Base-by-base conservation (phyloP, 2,888 invertebrate genomes). In the Julus scandinavius region DNA sequence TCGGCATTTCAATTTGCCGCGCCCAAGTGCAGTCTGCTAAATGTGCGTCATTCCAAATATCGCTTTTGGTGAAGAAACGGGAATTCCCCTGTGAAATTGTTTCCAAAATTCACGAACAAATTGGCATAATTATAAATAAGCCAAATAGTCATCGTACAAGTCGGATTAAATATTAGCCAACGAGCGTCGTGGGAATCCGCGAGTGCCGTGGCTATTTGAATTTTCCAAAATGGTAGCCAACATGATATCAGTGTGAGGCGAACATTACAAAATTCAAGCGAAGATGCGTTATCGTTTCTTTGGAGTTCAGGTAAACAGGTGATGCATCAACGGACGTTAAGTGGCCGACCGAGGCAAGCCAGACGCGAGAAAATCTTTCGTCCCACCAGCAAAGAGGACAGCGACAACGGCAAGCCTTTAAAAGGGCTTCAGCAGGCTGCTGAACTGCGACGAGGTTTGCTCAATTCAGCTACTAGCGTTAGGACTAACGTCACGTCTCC, bases 281-380 rank as follows among this genome's bases (percentile, higher is more conserved):
- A 85, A 85, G 45, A 85, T 85, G 85, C 45, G 85, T 40, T 85
- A 85, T 85, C 85, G 17, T 85, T 45, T 45, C 40, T 45, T 40
- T 1, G 85, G 45, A 17, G 45, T 40, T 85, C 85, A 85, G 85
- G 85, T 86, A 38, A 50, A 49, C 49, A 84, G 63, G 87, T 87
- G 86, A 88, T 88, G 88, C 88, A 88, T 88, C 88, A 88, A 88
- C 86, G 88, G 58, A 86, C 72, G n/a, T 17, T 88, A 3, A 58
- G 41, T 86, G 54, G 85, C 86, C 88, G 88, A 88, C 49, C 88
- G 45, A 86, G 88, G 85, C 86, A 86, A 88, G 50, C 50, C 58
- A 54, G 72, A 88, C 58, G 86, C 58, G 88, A 88, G 45, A 88
- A 88, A 72, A 58, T 88, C 38, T 88, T 85, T 20, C 88, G 88